phyloP scores from a whole-genome alignment of 2,888 invertebrate genomes.

The Masnerella sp. region DNA sequence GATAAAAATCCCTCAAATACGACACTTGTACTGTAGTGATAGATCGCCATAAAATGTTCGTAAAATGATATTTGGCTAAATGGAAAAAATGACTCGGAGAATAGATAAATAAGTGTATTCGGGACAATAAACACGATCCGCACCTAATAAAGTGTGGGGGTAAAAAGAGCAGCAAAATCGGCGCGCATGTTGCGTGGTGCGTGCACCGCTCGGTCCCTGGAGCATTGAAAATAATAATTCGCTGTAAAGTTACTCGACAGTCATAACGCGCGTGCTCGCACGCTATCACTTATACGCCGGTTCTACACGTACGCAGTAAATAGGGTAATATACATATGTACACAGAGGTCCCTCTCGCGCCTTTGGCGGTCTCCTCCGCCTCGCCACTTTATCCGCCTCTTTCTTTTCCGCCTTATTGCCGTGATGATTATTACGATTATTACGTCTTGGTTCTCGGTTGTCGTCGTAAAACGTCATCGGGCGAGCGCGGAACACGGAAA shows the following conservation, averaged over 20 bases:
- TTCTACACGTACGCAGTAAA: slow-evolving; percentile 55
- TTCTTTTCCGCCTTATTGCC: slow-evolving; percentile 59
- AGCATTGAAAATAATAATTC: slow-evolving; percentile 72
- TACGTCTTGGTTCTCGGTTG: slow-evolving; percentile 64
- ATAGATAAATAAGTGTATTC: too few species aligned
- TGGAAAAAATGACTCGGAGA: too few species aligned
- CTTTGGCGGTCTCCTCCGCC: slow-evolving; percentile 57
- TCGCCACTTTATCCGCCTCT: slow-evolving; percentile 53
- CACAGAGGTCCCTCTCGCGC: slow-evolving; percentile 58
- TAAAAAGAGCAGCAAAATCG: slow-evolving; percentile 35
- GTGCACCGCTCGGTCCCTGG: slow-evolving; percentile 53
- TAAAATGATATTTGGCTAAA: too few species aligned
- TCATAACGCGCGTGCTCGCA: slow-evolving; percentile 68
- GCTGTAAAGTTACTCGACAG: slow-evolving; percentile 66
- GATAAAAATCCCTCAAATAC: too few species aligned
- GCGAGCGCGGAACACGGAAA: slow-evolving; percentile 54
- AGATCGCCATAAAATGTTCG: too few species aligned
- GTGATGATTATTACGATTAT: slow-evolving; percentile 72
- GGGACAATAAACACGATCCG: slow-evolving; percentile 26
- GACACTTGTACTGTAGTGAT: too few species aligned
- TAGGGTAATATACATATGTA: slow-evolving; percentile 61
- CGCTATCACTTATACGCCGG: slow-evolving; percentile 61
- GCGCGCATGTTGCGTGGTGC: slow-evolving; percentile 44
- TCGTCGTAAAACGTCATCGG: slow-evolving; percentile 63
- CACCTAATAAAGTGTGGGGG: slow-evolving; percentile 35